These are phyloP conservation scores for Sylvia atricapilla DNA, from an alignment of 2,113 vertebrate genomes.

Conservation along the genomic window DNA sequence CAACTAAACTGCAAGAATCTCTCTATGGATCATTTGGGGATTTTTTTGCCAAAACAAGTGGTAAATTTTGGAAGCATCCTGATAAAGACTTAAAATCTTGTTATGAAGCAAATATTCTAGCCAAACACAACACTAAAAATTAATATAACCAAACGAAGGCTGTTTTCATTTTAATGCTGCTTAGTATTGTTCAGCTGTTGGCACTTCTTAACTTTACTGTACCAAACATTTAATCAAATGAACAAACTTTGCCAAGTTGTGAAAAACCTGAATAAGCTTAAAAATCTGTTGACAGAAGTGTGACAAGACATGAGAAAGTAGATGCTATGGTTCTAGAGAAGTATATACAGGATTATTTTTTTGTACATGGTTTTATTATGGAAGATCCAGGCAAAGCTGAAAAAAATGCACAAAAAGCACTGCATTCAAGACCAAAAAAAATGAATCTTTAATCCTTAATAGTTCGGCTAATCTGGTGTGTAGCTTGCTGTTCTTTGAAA, in stretches of 20 bases:
- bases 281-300: not conserved
- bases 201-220: not conserved
- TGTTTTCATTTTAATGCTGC: not conserved
- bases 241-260: not conserved
- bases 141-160: not conserved
- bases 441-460: not conserved
- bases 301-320: not conserved
- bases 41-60: not conserved
- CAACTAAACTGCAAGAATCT: not conserved
- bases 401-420: not conserved
- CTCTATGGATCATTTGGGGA: no score
- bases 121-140: not conserved
- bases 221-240: not conserved
- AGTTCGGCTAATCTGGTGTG: not conserved
- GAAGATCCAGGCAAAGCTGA: not conserved
- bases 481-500: not conserved
- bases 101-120: not conserved
- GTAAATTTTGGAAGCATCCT: not conserved
- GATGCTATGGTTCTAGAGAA: not conserved
- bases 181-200: not conserved
- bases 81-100: not conserved
- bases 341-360: not conserved
- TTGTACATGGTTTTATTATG: not conserved
- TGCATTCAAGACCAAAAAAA: not conserved
- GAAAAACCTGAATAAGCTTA: not conserved